Conservation (phyloP, 2,888 invertebrate genomes). For the Acrocyrtus sp. region DNA sequence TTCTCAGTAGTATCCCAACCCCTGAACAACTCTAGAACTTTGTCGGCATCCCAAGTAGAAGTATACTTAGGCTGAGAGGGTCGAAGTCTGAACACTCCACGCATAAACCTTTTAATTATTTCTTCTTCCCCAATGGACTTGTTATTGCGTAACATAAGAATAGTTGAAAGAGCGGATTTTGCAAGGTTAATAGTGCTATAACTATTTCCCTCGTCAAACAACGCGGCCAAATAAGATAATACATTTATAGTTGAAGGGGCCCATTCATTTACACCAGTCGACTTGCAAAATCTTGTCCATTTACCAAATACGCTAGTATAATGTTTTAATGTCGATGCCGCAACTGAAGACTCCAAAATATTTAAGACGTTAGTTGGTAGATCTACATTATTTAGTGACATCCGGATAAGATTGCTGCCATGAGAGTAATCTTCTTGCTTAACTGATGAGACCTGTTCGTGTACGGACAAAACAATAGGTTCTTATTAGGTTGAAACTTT, state of each 20-base stretch:
- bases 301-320: conserved; percentile 18
- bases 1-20: neutral
- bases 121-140: conserved; percentile 20
- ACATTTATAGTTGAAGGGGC: neutral
- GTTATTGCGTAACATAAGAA: neutral
- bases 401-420: conserved; percentile 34
- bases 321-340: conserved; percentile 18
- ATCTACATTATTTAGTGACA: neutral
- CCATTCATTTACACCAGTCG: neutral
- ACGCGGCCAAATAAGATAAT: conserved; percentile 11
- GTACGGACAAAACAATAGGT: conserved; percentile 40
- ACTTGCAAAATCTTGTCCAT: conserved; percentile 14
- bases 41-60: conserved; percentile 35
- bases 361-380: neutral
- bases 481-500: conserved; percentile 4
- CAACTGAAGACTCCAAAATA: conserved; percentile 18
- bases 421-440: conserved; percentile 6
- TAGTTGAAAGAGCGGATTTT: conserved; percentile 44
- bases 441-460: conserved; percentile 27
- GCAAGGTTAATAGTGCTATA: conserved; percentile 40
- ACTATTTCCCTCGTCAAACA: conserved; percentile 15
- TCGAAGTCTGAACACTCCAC: conserved; percentile 24
- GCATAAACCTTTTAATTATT: conserved; percentile 31
- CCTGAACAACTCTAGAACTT: conserved; percentile 18
- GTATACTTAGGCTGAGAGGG: conserved; percentile 32